Percentiles rank a stretch among this genome's conserved stretches.
These are phyloP conservation scores for Caenorhabditis plicata DNA, from an alignment of 2,888 invertebrate genomes.

Conservation along the genomic window DNA sequence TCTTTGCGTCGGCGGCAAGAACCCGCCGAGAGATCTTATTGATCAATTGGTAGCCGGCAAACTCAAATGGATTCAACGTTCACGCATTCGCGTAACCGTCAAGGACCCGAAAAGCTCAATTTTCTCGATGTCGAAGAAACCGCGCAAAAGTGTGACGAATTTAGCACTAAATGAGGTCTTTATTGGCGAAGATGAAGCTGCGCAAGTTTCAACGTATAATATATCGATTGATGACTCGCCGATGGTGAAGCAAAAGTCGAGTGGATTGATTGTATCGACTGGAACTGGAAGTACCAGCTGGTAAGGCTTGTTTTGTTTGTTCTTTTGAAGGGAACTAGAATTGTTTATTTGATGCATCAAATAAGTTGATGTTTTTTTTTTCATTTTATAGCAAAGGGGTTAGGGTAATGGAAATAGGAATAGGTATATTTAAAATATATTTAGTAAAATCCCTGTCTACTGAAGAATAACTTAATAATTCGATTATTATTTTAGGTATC, in stretches of 20 bases:
- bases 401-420: too few species aligned
- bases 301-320: too few species aligned
- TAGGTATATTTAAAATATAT: too few species aligned
- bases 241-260: conserved; percentile 86
- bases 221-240: conserved; percentile 73
- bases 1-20: conserved; percentile 60
- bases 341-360: too few species aligned
- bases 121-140: conserved; percentile 20
- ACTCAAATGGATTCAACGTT: conserved; percentile 78
- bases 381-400: too few species aligned
- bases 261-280: conserved; percentile 90
- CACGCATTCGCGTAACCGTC: conserved; percentile 84
- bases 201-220: conserved; percentile 69
- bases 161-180: conserved; percentile 97
- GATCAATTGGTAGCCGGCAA: conserved; percentile 72
- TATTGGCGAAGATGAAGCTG: conserved; percentile 91
- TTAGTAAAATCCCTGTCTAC: conserved; percentile 68
- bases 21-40: conserved; percentile 52
- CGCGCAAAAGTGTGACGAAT: conserved; percentile 71
- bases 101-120: conserved; percentile 64
- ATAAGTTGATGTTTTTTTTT: too few species aligned
- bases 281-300: conserved; percentile 98
- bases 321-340: too few species aligned
- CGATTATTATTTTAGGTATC: too few species aligned
- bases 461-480: not conserved